Percentiles rank a stretch among this genome's conserved stretches.
These are phyloP conservation scores for Platyrinchus mystaceus DNA, from an alignment of 2,797 vertebrate genomes.

Conservation along the genomic window DNA sequence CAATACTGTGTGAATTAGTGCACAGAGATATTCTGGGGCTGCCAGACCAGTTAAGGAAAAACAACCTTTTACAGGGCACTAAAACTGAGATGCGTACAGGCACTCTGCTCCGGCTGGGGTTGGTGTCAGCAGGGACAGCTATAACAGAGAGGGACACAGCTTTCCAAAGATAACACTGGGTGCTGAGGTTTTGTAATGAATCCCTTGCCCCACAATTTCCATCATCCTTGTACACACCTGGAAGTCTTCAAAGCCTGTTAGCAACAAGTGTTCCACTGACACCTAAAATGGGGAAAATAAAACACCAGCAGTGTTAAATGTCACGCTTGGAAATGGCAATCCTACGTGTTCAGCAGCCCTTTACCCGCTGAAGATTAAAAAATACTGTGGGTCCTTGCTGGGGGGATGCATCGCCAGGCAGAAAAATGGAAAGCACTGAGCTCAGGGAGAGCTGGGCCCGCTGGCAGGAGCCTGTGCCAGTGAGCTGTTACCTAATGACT, in stretches of 20 bases:
- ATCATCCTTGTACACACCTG: not conserved
- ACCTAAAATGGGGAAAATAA: not conserved
- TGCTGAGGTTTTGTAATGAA: not conserved
- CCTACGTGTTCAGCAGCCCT: not conserved
- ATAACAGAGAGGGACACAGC: not conserved
- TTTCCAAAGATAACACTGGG: not conserved
- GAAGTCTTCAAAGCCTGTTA: not conserved
- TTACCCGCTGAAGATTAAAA: not conserved
- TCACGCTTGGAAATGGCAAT: not conserved
- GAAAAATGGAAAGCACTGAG: not conserved
- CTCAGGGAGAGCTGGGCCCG: not conserved
- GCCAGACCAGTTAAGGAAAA: not conserved
- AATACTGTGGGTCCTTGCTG: not conserved
- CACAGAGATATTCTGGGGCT: not conserved
- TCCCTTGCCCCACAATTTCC: not conserved
- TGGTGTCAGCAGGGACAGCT: not conserved
- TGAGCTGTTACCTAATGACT: not conserved
- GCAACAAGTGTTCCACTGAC: not conserved
- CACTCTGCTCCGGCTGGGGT: accelerated
- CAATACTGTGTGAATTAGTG: not conserved
- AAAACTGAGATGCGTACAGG: not conserved
- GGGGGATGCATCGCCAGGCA: not conserved
- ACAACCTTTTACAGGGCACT: not conserved
- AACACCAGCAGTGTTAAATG: not conserved
- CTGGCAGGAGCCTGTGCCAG: not conserved